Evolutionary conservation across 2,888 invertebrate species (phyloP).

Genomic region (Hydrotaea diabolus): DNA sequence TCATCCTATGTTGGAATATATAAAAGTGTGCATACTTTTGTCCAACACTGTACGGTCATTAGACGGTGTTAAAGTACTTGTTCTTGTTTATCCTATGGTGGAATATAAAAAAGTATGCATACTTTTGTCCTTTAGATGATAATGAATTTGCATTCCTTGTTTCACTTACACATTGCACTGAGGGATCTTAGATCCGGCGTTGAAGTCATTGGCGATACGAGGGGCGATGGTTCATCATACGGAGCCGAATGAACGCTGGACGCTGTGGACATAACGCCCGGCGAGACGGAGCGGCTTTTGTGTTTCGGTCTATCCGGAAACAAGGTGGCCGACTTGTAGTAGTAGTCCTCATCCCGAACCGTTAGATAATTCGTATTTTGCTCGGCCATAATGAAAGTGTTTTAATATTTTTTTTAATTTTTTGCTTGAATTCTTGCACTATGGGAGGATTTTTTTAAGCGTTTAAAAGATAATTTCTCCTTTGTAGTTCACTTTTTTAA

Average conservation of each 20-base stretch:
- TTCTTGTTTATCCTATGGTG: no score
- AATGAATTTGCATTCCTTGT: no score
- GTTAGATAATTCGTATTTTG: constrained; percentile 65
- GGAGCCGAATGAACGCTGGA: not conserved
- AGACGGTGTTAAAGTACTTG: no score
- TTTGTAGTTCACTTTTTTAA: not conserved
- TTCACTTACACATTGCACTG: constrained; percentile 47
- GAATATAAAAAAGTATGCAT: no score
- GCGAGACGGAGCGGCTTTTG: constrained; percentile 61
- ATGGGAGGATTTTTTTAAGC: not conserved
- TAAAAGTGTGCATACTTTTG: no score
- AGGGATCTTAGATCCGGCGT: constrained; percentile 48
- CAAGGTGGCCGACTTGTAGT: constrained; percentile 17
- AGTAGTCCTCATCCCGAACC: constrained; percentile 67
- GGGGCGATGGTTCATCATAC: not conserved
- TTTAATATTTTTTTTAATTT: not conserved
- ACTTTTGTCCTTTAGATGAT: no score
- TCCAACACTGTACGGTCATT: no score
- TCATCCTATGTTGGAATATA: no score
- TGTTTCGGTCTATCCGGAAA: constrained; percentile 53
- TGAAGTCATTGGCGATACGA: not conserved
- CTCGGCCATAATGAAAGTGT: not conserved
- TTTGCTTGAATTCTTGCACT: not conserved
- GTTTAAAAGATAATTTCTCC: not conserved
- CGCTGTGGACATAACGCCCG: constrained; percentile 28